Evolutionary conservation across 2,113 vertebrate species (phyloP).

Genomic region (Hystrix cristata): DNA sequence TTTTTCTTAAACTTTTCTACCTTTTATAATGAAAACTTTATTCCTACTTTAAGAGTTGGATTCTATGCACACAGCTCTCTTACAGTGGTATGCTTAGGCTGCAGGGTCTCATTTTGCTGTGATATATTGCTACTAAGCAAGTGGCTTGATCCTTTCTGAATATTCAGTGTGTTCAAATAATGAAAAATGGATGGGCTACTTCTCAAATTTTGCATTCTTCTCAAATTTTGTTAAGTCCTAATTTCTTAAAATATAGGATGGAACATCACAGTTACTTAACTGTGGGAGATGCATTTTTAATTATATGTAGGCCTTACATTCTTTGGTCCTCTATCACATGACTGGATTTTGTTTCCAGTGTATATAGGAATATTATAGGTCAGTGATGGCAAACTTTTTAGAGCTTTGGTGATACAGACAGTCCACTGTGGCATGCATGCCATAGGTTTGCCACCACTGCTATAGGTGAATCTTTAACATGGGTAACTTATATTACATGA

Average conservation of each 20-base stretch:
- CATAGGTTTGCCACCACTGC: neutral
- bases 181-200: conserved; percentile 52
- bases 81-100: neutral
- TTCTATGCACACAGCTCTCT: neutral
- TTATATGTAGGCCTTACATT: conserved; percentile 31
- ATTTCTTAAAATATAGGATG: conserved; percentile 45
- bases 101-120: conserved; percentile 9
- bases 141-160: conserved; percentile 49
- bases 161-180: conserved; percentile 44
- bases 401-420: neutral
- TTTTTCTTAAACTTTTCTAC: neutral
- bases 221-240: conserved; percentile 51
- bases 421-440: neutral
- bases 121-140: neutral
- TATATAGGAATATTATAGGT: neutral
- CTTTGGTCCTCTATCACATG: conserved; percentile 21
- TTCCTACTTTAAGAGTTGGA: neutral
- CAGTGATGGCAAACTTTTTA: neutral
- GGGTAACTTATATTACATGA: conserved; percentile 45
- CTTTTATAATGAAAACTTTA: neutral
- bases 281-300: conserved; percentile 47
- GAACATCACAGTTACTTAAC: neutral
- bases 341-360: conserved; percentile 45
- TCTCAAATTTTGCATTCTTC: conserved; percentile 20
- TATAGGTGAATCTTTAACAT: conserved; percentile 38